Evolutionary conservation across 2,888 invertebrate species (phyloP), one percentile per base, ranked within the genome.

Genomic region (Pheosia gnoma): DNA sequence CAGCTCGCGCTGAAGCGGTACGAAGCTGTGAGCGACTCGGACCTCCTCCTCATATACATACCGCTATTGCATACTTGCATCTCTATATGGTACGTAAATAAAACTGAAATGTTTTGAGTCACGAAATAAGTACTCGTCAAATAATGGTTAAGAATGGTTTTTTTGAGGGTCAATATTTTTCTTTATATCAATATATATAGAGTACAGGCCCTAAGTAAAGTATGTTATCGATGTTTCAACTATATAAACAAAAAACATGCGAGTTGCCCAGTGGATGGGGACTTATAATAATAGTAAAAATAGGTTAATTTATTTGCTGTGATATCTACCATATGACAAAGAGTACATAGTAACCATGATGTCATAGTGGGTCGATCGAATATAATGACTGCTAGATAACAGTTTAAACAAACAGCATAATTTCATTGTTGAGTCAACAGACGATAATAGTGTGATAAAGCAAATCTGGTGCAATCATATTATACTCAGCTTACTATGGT

Each of bases 11-110:
- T 96, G n/a, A 94, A 94, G 75, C 93, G 96, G 59, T 96, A 95
- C 72, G 96, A 96, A 70, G 96, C 95, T 3, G 95, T 96, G 68
- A 95, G 96, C 77, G 96, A 96, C 82, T 95, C 95, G 11, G 96
- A 96, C 78, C 84, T 96, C 52, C 85, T 96, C 59, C 93, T 95
- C 55, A 92, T 96, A 49, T 96, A 96, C 78, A 90, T 96, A 74
- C 96, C 96, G 2, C 85, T 96, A 57, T 74, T 96, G 62, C 95
- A 96, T 74, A 94, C 95, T 5, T 96, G 96, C 75, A 94, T 95
- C 54, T 95, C 95, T 76, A 94, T 96, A 74, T 96, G 95, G 95
- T 95, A 74, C 85, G 86, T 82, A 57, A 45, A 41, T 43, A 43
- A 43, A 8, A 43, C 9, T 43, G 9, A 43, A 43, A 43, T 43